A percentile compares a stretch with the other conserved stretches of the same genome.
Evolutionary conservation across 1,140 invertebrate species (phyloP).

Genomic region (Macrostomum lignano): DNA sequence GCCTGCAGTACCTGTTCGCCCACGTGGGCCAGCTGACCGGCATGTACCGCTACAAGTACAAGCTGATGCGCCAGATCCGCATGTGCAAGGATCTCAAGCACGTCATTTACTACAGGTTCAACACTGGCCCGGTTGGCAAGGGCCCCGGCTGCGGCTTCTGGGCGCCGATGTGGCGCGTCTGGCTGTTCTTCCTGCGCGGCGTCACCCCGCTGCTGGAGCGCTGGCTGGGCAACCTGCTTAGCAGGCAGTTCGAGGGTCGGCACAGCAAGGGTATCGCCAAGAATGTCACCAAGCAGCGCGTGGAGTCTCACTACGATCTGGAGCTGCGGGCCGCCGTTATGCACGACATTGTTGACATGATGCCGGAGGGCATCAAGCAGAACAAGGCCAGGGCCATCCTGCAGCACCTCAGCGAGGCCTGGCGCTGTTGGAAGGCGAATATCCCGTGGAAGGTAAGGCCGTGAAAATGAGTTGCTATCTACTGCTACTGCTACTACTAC

Average conservation of each 20-base stretch:
- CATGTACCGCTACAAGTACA: constrained; percentile 99
- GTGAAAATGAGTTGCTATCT: no score
- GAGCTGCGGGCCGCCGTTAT: constrained; percentile 87
- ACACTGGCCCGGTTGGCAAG: constrained; percentile 71
- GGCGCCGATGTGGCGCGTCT: constrained; percentile 95
- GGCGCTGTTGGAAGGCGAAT: constrained; percentile 99
- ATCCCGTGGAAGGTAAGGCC: constrained; percentile 99
- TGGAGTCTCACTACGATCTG: constrained; percentile 94
- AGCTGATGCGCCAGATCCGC: constrained; percentile 91
- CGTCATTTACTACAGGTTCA: constrained; percentile 94
- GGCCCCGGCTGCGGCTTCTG: constrained; percentile 95
- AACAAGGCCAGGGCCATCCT: constrained; percentile 94
- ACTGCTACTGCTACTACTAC: no score
- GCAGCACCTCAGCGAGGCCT: constrained; percentile 92
- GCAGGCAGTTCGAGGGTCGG: constrained; percentile 86
- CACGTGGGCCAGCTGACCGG: constrained; percentile 96
- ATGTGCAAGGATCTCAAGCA: constrained; percentile 99
- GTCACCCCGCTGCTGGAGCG: constrained; percentile 85
- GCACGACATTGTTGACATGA: constrained; percentile 99
- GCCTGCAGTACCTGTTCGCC: constrained; percentile 95
- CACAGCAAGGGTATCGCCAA: constrained; percentile 97
- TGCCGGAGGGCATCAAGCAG: constrained; percentile 98
- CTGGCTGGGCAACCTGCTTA: constrained; percentile 88
- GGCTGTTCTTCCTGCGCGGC: constrained; percentile 96
- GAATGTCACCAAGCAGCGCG: constrained; percentile 93